A percentile compares a stretch with the other conserved stretches of the same genome.
phyloP scores from a whole-genome alignment of 2,797 vertebrate genomes.

The Gymnoscopelus braueri region DNA sequence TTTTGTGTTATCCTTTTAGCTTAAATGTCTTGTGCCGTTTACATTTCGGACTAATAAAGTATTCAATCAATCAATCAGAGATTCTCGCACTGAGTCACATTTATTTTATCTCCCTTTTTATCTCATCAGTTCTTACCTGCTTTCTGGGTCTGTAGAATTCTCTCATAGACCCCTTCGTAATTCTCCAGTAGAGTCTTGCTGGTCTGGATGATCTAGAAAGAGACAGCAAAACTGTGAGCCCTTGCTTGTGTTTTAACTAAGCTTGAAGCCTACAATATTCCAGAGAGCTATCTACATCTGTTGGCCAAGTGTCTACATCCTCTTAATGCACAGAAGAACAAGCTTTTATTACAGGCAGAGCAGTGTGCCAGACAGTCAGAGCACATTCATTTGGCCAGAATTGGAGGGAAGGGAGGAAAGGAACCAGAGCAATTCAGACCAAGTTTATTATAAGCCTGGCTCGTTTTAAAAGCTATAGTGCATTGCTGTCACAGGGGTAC shows the following conservation, averaged over 20 bases:
- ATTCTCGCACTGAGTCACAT: background rate
- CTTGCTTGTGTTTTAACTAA: conserved; percentile 29
- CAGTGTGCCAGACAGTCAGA: conserved; percentile 51
- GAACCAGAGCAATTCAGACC: conserved; percentile 42
- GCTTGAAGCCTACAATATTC: conserved; percentile 24
- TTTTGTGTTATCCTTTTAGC: too few relatives aligned
- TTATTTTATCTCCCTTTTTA: background rate
- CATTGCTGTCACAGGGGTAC: background rate
- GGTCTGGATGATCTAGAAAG: conserved; percentile 92
- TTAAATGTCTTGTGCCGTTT: too few relatives aligned
- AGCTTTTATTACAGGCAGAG: conserved; percentile 58
- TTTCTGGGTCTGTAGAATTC: conserved; percentile 94
- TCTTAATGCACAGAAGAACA: conserved; percentile 43
- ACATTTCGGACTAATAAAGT: too few relatives aligned
- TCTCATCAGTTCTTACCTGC: conserved; percentile 81
- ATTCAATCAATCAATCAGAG: too few relatives aligned
- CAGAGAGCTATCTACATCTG: conserved; percentile 32
- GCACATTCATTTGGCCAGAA: conserved; percentile 55
- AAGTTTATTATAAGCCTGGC: conserved; percentile 39
- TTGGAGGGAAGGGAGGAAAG: conserved; percentile 49
- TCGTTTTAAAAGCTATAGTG: conserved; percentile 1
- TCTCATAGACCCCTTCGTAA: conserved; percentile 88
- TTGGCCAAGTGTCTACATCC: conserved; percentile 36
- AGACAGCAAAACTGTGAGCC: background rate
- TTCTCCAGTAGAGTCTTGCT: conserved; percentile 90